phyloP scores from a whole-genome alignment of 2,888 invertebrate genomes.

The Drosophila barbarae region DNA sequence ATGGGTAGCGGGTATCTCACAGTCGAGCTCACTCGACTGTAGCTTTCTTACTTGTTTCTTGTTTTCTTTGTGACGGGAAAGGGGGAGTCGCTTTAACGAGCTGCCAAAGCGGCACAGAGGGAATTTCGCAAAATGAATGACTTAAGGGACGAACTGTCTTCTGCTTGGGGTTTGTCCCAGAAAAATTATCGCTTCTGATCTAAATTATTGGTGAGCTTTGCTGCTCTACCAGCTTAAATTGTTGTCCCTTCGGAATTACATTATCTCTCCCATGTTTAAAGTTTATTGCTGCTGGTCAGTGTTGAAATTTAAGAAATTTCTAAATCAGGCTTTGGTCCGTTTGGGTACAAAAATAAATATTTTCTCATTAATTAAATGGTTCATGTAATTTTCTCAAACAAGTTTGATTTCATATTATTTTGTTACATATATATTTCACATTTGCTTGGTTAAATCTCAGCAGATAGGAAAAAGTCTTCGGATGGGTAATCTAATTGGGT shows the following conservation, averaged over 20 bases:
- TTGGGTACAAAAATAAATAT: too few relatives aligned
- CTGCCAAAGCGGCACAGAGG: slow-evolving; percentile 48
- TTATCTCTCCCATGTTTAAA: background rate
- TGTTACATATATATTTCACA: too few relatives aligned
- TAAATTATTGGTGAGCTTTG: slow-evolving; percentile 52
- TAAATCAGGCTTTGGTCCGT: background rate
- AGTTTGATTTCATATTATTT: background rate
- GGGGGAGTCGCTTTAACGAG: slow-evolving; percentile 42
- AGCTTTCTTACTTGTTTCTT: too few relatives aligned
- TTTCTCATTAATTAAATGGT: too few relatives aligned
- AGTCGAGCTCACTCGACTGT: too few relatives aligned
- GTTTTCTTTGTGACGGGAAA: background rate
- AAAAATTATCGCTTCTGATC: slow-evolving; percentile 61
- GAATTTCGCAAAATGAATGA: slow-evolving; percentile 64
- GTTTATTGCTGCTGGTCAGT: background rate
- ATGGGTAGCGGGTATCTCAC: too few relatives aligned
- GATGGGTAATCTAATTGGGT: slow-evolving; percentile 20
- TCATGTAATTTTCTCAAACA: too few relatives aligned
- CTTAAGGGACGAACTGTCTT: slow-evolving; percentile 59
- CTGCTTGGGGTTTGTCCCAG: slow-evolving; percentile 43
- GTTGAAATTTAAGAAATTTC: background rate
- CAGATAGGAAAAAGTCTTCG: background rate
- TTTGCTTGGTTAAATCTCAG: background rate
- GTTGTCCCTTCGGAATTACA: background rate
- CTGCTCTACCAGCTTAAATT: background rate